These are phyloP conservation scores for Branchinecta sandiegonensis DNA, from an alignment of 2,888 invertebrate genomes.

Conservation along the genomic window DNA sequence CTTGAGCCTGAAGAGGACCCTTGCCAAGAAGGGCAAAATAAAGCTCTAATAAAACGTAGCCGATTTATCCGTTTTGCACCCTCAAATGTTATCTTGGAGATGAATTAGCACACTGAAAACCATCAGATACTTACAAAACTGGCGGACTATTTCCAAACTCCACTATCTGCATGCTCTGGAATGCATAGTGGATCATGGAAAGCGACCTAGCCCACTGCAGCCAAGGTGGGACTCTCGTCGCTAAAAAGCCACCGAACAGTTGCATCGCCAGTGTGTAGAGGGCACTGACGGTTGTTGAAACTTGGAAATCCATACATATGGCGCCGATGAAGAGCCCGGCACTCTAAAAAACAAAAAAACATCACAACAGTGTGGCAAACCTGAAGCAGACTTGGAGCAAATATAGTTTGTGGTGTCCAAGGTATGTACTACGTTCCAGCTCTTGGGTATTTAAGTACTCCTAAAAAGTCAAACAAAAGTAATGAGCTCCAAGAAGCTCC, in stretches of 20 bases:
- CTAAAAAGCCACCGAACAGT: constrained; percentile 57
- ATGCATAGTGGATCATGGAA: constrained; percentile 63
- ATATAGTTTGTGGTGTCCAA: no score
- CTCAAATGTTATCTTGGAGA: not conserved
- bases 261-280: constrained; percentile 60
- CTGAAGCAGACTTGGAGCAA: not conserved
- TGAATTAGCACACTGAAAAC: not conserved
- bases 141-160: constrained; percentile 55
- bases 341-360: constrained; percentile 37
- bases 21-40: no score
- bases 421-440: no score
- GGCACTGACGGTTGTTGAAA: constrained; percentile 59
- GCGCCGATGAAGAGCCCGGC: constrained; percentile 65
- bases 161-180: constrained; percentile 63
- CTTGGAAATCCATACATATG: constrained; percentile 58
- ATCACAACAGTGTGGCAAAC: not conserved
- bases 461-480: no score
- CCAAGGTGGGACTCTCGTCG: constrained; percentile 55
- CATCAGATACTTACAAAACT: constrained; percentile 43
- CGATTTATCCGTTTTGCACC: not conserved
- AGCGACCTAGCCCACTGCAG: constrained; percentile 57
- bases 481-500: no score
- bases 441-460: no score
- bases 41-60: not conserved
- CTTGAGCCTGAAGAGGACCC: no score